These are phyloP conservation scores for Caenorhabditis sp. DNA, from an alignment of 2,888 invertebrate genomes.

Conservation along the genomic window DNA sequence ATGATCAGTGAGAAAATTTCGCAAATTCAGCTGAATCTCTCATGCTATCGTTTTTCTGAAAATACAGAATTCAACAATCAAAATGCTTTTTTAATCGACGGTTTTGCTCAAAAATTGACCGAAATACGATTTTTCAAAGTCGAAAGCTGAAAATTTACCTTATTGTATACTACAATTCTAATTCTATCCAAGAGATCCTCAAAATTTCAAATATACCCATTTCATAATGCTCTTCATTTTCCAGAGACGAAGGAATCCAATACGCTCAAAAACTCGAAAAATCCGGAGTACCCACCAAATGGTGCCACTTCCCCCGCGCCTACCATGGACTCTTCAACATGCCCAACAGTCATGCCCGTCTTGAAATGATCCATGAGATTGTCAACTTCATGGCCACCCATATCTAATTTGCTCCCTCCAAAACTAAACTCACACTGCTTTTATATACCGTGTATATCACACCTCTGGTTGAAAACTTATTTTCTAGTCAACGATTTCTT, in stretches of 20 bases:
- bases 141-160: no score
- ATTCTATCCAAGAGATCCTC: no score
- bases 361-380: conserved; percentile 59
- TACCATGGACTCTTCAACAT: conserved; percentile 68
- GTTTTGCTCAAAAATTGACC: no score
- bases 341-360: conserved; percentile 55
- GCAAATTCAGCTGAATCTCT: no score
- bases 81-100: no score
- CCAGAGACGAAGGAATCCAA: conserved; percentile 66
- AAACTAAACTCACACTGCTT: background rate
- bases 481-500: background rate
- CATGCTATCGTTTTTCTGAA: no score
- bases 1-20: no score
- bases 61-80: no score
- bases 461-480: background rate
- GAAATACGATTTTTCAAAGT: no score
- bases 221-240: no score
- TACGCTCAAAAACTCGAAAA: conserved; percentile 56
- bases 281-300: conserved; percentile 46
- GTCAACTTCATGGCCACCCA: conserved; percentile 25
- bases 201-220: no score
- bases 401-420: conserved; percentile 3
- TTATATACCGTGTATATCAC: background rate
- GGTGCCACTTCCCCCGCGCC: conserved; percentile 50
- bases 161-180: no score